These are phyloP conservation scores for Chloebia gouldiae DNA, from an alignment of 2,113 vertebrate species.

Conservation along the genomic window DNA sequence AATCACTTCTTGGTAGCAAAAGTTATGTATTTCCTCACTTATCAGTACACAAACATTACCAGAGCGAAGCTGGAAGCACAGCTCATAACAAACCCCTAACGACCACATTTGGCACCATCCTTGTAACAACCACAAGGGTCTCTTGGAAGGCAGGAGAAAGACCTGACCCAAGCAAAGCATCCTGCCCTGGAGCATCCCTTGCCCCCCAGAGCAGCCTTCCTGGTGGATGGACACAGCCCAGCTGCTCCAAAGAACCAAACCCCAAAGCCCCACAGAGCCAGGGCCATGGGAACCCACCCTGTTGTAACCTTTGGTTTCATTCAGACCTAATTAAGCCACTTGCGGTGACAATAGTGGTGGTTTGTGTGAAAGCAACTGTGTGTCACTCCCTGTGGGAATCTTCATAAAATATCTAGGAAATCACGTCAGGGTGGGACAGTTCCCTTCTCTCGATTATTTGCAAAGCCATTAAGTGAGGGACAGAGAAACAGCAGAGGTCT, in stretches of 20 bases:
- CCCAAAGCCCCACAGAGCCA: not conserved
- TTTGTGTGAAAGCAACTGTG: not conserved
- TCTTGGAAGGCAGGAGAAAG: not conserved
- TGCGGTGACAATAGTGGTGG: not conserved
- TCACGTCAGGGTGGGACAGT: conserved; percentile 34
- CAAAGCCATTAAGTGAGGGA: not conserved
- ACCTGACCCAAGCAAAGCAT: accelerated
- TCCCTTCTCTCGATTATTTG: not conserved
- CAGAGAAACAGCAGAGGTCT: not conserved
- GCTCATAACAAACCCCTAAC: not conserved
- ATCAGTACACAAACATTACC: conserved; percentile 47
- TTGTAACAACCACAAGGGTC: accelerated
- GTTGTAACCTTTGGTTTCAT: not conserved
- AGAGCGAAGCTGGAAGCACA: not conserved
- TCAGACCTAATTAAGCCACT: conserved; percentile 6
- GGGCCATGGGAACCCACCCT: accelerated
- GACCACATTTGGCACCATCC: not conserved
- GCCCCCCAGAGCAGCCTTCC: not conserved
- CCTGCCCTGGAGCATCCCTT: not conserved
- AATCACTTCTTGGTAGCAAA: conserved; percentile 34
- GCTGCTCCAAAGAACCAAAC: not conserved
- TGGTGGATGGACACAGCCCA: accelerated
- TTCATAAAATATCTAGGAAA: not conserved
- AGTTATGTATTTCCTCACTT: conserved; percentile 50
- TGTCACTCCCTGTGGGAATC: not conserved